Percentiles rank a stretch among this genome's conserved stretches.
phyloP scores from a whole-genome alignment of 1,140 invertebrate genomes.

The Trichonephila clavata region DNA sequence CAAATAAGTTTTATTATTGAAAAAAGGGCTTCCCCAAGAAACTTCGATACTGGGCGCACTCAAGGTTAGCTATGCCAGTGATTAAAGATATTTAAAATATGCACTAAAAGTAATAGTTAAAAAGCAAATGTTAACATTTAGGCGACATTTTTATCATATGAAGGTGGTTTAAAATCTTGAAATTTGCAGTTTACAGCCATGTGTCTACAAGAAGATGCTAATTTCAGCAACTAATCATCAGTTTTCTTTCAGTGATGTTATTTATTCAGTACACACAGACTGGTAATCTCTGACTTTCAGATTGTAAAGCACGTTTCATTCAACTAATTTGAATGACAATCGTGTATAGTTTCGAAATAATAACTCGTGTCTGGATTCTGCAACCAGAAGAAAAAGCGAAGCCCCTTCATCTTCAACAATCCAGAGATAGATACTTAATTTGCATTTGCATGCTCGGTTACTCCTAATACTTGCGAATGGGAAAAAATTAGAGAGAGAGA shows the following conservation, averaged over 20 bases:
- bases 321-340: background rate
- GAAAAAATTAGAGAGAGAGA: background rate
- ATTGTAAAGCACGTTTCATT: background rate
- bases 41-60: too few relatives aligned
- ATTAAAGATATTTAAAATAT: too few relatives aligned
- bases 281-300: background rate
- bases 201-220: too few relatives aligned
- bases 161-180: too few relatives aligned
- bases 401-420: background rate
- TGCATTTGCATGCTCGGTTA: constrained; percentile 18
- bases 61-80: too few relatives aligned
- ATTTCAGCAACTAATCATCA: too few relatives aligned
- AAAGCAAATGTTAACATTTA: too few relatives aligned
- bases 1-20: too few relatives aligned
- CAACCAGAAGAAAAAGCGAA: background rate
- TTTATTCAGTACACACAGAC: background rate
- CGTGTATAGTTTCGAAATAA: background rate
- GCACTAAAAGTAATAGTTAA: too few relatives aligned
- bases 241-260: too few relatives aligned
- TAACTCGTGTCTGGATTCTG: background rate
- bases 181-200: too few relatives aligned
- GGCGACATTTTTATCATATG: too few relatives aligned
- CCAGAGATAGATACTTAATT: background rate
- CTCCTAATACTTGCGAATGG: background rate
- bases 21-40: accelerated